phyloP scores from a whole-genome alignment of 2,797 vertebrate species.

The Crax fasciolata region DNA sequence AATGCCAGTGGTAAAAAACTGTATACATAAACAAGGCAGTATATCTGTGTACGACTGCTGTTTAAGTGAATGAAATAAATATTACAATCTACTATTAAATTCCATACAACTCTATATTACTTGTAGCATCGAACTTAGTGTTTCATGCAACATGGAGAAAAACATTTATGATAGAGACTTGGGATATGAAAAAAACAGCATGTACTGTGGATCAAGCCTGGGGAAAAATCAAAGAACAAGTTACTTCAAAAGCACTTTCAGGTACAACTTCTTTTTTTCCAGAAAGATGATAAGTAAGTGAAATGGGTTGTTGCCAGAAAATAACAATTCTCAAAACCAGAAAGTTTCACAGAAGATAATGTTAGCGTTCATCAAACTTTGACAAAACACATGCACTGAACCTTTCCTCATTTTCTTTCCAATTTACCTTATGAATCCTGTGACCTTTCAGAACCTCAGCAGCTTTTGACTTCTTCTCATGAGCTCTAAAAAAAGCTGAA shows the following conservation, averaged over 20 bases:
- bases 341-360: not conserved
- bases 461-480: not conserved
- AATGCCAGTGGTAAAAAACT: conserved; percentile 28
- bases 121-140: conserved; percentile 9
- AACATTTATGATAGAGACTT: not conserved
- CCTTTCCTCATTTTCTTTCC: not conserved
- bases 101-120: not conserved
- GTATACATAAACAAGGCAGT: conserved; percentile 47
- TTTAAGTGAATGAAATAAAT: conserved; percentile 39
- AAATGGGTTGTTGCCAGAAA: not conserved
- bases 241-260: not conserved
- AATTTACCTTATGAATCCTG: not conserved
- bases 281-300: not conserved
- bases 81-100: conserved; percentile 31
- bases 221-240: conserved; percentile 1
- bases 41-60: conserved; percentile 31
- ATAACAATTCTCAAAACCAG: not conserved
- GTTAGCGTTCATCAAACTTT: not conserved
- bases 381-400: not conserved
- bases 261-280: not conserved
- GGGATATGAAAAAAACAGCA: not conserved
- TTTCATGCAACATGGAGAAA: not conserved
- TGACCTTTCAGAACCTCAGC: not conserved
- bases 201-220: not conserved
- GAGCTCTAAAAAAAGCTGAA: not conserved